Evolutionary conservation across 2,113 vertebrate genomes (phyloP).

Genomic region (Panthera leo): DNA sequence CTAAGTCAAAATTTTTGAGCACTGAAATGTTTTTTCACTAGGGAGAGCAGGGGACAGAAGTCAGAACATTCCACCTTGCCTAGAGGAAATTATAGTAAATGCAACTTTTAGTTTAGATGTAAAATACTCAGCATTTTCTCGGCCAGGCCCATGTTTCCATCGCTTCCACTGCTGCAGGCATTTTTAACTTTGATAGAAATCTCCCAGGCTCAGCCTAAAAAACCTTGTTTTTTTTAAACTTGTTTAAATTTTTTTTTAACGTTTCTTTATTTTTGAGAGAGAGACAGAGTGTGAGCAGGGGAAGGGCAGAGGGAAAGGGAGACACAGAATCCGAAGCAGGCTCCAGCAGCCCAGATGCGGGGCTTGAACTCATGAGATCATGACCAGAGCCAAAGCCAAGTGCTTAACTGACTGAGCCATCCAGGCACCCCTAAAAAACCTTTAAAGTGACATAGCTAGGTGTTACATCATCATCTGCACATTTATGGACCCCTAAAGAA

Average conservation of each 20-base stretch:
- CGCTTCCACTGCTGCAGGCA: not conserved
- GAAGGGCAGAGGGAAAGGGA: too few relatives aligned
- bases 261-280: too few relatives aligned
- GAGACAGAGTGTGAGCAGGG: too few relatives aligned
- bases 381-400: too few relatives aligned
- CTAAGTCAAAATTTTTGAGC: not conserved
- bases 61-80: not conserved
- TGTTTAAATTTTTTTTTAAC: too few relatives aligned
- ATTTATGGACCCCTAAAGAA: not conserved
- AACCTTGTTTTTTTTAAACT: too few relatives aligned
- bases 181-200: not conserved
- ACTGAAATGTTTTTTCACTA: not conserved
- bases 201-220: not conserved
- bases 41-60: not conserved
- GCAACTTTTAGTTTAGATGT: not conserved
- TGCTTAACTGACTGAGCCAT: too few relatives aligned
- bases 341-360: too few relatives aligned
- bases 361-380: too few relatives aligned
- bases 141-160: not conserved
- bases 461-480: not conserved
- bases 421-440: not conserved
- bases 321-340: too few relatives aligned
- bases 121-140: not conserved
- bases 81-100: not conserved
- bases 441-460: not conserved